Evolutionary conservation across 2,888 invertebrate genomes (phyloP), one percentile per base, ranked within the genome.

Genomic region (Erebia palarica): DNA sequence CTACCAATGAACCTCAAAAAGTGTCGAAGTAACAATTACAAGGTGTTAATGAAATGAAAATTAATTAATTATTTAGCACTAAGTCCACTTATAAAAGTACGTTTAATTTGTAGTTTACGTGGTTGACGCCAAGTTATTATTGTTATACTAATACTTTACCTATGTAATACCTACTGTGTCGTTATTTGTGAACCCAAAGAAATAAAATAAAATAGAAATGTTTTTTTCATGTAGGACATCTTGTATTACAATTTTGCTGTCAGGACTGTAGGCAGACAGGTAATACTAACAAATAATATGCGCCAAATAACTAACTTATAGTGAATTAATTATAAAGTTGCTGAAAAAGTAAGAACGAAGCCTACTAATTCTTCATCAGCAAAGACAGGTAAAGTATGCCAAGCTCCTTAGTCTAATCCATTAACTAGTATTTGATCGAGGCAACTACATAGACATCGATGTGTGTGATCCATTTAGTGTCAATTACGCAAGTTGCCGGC

Each of bases 401-500:
- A 60, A 75, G 73, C 75, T 68, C 47, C 67, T 75, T 75, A 72
- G 65, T 64, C 59, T 75, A 75, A 75, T 73, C 72, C 72, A 71
- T 73, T 75, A 73, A 74, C 65, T 70, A 59, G 60, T 69, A 64
- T 71, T 72, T 72, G 66, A 65, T 65, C 64, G 70, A 60, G 51
- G 49, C 55, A 70, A 70, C 70, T 44, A 58, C 64, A 9, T 44
- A 60, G 65, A 72, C 71, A 67, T 68, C 67, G 61, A 71, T 74
- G 65, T 65, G 49, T 65, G 66, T 72, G 73, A 78, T 77, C 75
- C 76, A 75, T 73, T 79, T 76, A 75, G 73, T 67, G 74, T 68
- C 77, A 73, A 79, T 78, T 77, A 77, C 74, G 69, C 72, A 75
- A 75, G 74, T 74, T 72, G 75, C 65, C 60, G 69, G 70, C 68